A percentile compares a stretch with the other conserved stretches of the same genome.
Conservation (phyloP, 2,888 invertebrate species). For the Tupiocoris notatus region DNA sequence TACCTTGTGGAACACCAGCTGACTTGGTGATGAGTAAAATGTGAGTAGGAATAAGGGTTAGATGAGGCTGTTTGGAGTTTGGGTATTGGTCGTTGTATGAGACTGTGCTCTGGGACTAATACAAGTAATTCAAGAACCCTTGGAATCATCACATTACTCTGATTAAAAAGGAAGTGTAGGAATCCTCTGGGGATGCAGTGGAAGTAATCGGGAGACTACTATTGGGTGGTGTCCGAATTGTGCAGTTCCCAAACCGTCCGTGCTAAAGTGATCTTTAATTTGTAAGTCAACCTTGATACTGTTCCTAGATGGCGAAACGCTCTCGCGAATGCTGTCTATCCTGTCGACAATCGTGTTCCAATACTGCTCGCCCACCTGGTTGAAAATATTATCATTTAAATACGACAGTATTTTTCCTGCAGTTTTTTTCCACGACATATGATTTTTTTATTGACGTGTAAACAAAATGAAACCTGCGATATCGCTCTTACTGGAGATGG, state of each 20-base stretch:
- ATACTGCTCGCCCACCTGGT: slow-evolving; percentile 36
- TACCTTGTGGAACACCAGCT: too few relatives aligned
- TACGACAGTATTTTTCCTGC: not conserved
- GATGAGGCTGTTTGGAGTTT: too few relatives aligned
- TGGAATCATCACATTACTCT: too few relatives aligned
- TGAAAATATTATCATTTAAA: not conserved
- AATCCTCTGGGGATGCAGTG: too few relatives aligned
- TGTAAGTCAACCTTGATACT: slow-evolving; percentile 16
- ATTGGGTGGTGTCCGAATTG: too few relatives aligned
- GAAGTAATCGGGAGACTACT: too few relatives aligned
- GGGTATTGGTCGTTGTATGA: too few relatives aligned
- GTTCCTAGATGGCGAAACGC: slow-evolving; percentile 32
- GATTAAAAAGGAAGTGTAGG: too few relatives aligned
- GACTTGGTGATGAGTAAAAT: too few relatives aligned
- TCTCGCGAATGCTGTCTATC: slow-evolving; percentile 36
- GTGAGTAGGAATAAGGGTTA: too few relatives aligned
- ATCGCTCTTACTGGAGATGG: slow-evolving; percentile 31
- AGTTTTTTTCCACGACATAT: not conserved
- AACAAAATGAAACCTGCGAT: slow-evolving; percentile 9
- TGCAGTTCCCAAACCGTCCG: not conserved
- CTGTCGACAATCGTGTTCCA: slow-evolving; percentile 33
- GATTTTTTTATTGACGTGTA: not conserved
- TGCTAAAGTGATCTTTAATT: not conserved
- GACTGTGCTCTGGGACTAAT: too few relatives aligned
- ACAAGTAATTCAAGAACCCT: too few relatives aligned